Evolutionary conservation across 2,113 vertebrate species (phyloP), one percentile per base, ranked within the genome.

Genomic region (Hoplias malabaricus): DNA sequence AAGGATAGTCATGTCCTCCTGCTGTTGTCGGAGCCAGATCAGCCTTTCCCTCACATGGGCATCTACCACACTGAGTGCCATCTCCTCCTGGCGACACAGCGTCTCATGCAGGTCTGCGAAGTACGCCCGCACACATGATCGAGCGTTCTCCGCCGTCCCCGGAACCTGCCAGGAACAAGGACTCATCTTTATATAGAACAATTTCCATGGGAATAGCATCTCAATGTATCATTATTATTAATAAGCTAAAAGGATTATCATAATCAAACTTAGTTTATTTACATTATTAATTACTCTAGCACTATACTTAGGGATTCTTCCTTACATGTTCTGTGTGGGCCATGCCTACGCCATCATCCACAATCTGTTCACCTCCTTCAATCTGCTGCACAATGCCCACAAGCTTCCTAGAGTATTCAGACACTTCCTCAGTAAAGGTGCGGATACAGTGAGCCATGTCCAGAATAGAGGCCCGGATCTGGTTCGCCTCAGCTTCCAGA

Each of bases 391-490:
- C 96, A 33, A 98, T 98, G 89, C 95, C 95, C 87, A 96, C 92
- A 82, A 99, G 90, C 92, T 99, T 99, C 89, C 97, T 93, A 36
- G 96, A 98, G 88, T 99, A 99, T 85, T 98, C 98, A 0, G 97
- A 97, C 54, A 99, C 98, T 90, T 99, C 97, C 72, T 99, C 98
- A 2, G 98, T 99, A 90, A 99, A 99, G 48, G 94, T 95, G 82
- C 97, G 94, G 92, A 99, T 98, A 83, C 96, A 98, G 86, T 98
- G 98, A 50, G 98, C 97, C 98, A 99, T 99, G 88, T 98, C 98
- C 90, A 99, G 87, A 88, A 99, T 99, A 70, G 98, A 98, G 4
- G 95, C 97, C 59, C 98, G 95, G 84, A 99, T 99, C 93, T 98
- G 97, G 81, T 95, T 96, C 1, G 98, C 98, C 91, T 97, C 97